Percentiles rank a stretch among this genome's conserved stretches.
These are phyloP conservation scores for Leptonema lineaticorne DNA, from an alignment of 1,140 invertebrate species.

Conservation along the genomic window DNA sequence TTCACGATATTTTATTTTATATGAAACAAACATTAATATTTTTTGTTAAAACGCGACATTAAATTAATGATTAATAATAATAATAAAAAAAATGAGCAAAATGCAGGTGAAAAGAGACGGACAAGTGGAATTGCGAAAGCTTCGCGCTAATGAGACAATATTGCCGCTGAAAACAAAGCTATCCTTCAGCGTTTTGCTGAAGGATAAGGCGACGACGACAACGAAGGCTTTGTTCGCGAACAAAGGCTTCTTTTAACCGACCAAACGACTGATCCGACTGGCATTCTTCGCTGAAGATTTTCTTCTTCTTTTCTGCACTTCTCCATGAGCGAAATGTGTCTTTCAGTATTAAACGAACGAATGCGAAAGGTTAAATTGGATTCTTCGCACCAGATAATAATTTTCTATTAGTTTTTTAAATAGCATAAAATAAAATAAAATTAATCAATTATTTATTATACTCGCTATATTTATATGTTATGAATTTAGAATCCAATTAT, in stretches of 20 bases:
- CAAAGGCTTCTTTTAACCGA: neutral
- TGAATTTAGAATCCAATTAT: too few species aligned
- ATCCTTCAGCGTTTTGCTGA: neutral
- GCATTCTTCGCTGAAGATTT: constrained; percentile 14
- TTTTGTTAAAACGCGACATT: neutral
- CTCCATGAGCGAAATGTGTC: neutral
- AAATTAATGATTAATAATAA: neutral
- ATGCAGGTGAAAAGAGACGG: neutral
- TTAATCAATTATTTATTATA: too few species aligned
- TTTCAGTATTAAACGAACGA: neutral
- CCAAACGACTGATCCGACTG: constrained; percentile 5
- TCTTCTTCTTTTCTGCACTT: neutral
- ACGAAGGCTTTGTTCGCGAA: constrained; percentile 15
- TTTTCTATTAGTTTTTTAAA: neutral
- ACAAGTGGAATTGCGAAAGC: constrained; percentile 4
- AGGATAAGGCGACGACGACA: constrained; percentile 10
- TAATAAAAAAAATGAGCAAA: neutral
- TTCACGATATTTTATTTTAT: neutral
- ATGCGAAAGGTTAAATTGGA: neutral
- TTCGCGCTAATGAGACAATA: constrained; percentile 11
- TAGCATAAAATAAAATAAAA: neutral
- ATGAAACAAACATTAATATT: too few species aligned
- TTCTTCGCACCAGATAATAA: neutral
- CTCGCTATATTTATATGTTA: too few species aligned
- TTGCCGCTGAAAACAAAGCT: constrained; percentile 21